These are phyloP conservation scores for Dipus sagitta DNA, from an alignment of 2,797 vertebrate genomes.

Conservation along the genomic window DNA sequence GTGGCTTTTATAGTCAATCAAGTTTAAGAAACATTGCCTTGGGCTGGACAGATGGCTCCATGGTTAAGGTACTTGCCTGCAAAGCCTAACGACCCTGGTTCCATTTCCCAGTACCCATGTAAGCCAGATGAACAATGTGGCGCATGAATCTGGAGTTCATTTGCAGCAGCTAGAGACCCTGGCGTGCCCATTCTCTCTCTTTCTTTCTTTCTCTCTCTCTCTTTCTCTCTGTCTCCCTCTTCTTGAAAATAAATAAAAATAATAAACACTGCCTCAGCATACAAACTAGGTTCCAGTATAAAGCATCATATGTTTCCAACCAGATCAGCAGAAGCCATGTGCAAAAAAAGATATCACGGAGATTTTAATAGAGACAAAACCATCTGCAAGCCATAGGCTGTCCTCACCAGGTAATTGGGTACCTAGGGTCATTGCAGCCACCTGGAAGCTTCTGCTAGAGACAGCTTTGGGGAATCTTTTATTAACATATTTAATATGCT, in stretches of 20 bases:
- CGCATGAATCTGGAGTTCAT: too few species aligned
- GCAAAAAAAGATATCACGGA: not conserved
- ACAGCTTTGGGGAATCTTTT: slow-evolving; percentile 70
- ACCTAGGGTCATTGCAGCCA: slow-evolving; percentile 59
- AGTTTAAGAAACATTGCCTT: slow-evolving; percentile 20
- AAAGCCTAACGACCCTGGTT: too few species aligned
- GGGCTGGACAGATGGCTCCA: too few species aligned
- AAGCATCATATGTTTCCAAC: not conserved
- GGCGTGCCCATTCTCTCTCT: too few species aligned
- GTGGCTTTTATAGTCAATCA: not conserved
- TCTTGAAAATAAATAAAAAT: too few species aligned
- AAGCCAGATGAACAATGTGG: too few species aligned
- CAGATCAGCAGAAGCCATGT: slow-evolving; percentile 46
- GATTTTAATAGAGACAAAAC: slow-evolving; percentile 54
- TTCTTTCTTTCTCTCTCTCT: too few species aligned
- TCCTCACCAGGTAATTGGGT: slow-evolving; percentile 65
- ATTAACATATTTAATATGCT: slow-evolving; percentile 78
- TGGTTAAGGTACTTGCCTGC: too few species aligned
- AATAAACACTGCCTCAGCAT: not conserved
- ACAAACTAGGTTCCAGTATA: slow-evolving; percentile 16
- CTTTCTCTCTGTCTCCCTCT: too few species aligned
- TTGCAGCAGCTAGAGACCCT: too few species aligned
- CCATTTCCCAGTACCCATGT: too few species aligned
- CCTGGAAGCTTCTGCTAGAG: slow-evolving; percentile 65
- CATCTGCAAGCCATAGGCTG: slow-evolving; percentile 40